phyloP scores from a whole-genome alignment of 2,113 vertebrate species.

The Calyptomena viridis region DNA sequence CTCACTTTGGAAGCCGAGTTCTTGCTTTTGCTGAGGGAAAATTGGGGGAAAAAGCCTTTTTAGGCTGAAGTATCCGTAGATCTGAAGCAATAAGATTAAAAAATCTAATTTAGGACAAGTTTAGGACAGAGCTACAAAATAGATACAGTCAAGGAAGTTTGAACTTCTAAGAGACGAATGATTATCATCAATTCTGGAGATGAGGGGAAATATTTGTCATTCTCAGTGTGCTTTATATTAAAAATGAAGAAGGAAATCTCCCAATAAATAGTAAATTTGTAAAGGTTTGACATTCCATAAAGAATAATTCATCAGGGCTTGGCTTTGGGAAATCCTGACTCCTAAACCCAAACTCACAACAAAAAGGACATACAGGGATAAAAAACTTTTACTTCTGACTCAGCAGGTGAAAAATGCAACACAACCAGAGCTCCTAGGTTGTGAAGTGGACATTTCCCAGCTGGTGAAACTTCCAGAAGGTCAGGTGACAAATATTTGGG shows the following conservation, averaged over 20 bases:
- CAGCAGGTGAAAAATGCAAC: not conserved
- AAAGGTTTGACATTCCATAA: not conserved
- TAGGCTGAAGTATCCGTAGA: not conserved
- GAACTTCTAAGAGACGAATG: not conserved
- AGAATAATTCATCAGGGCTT: not conserved
- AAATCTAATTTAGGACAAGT: not conserved
- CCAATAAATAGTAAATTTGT: not conserved
- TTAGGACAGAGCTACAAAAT: not conserved
- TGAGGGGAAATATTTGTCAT: not conserved
- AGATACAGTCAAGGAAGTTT: not conserved
- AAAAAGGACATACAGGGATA: not conserved
- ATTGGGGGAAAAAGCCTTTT: accelerated
- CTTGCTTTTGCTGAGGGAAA: not conserved
- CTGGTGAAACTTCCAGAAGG: not conserved
- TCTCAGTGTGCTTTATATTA: not conserved
- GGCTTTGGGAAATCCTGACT: not conserved
- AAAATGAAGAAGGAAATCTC: not conserved
- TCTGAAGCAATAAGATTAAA: not conserved
- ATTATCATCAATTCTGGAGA: not conserved
- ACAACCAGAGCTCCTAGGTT: not conserved
- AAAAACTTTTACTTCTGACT: not conserved
- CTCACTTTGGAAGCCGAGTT: not conserved
- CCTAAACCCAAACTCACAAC: not conserved
- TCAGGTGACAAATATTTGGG: not conserved
- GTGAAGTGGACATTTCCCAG: not conserved